phyloP scores from a whole-genome alignment of 2,888 invertebrate genomes.

The Rhopalosiphum nymphaeae region DNA sequence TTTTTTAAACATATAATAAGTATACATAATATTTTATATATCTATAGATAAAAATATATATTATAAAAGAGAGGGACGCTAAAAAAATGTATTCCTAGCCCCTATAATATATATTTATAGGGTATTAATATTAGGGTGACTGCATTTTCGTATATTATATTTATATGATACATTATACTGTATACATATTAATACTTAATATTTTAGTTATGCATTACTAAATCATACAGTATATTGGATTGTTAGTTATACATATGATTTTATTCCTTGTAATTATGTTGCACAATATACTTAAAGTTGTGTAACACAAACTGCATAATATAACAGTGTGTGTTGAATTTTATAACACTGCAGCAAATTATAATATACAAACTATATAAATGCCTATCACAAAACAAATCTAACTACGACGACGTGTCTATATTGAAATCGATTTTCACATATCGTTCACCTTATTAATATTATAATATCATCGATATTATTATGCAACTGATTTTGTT shows the following conservation, averaged over 20 bases:
- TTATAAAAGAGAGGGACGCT: conserved; percentile 11
- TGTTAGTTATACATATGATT: neutral
- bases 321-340: neutral
- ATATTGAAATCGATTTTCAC: neutral
- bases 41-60: neutral
- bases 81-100: conserved; percentile 30
- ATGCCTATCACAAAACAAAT: neutral
- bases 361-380: neutral
- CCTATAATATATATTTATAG: neutral
- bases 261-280: neutral
- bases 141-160: neutral
- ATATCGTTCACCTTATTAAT: neutral
- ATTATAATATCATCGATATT: neutral
- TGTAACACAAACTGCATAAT: neutral
- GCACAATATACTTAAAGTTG: neutral
- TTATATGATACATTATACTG: neutral
- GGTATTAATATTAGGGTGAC: conserved; percentile 1
- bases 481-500: neutral
- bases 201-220: neutral
- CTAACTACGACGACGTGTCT: neutral
- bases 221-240: neutral
- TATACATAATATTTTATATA: neutral
- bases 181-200: neutral
- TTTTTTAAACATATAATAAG: neutral
- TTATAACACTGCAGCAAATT: neutral